Evolutionary conservation across 2,113 vertebrate species (phyloP), one percentile per base, ranked within the genome.

Genomic region (Vidua macroura): DNA sequence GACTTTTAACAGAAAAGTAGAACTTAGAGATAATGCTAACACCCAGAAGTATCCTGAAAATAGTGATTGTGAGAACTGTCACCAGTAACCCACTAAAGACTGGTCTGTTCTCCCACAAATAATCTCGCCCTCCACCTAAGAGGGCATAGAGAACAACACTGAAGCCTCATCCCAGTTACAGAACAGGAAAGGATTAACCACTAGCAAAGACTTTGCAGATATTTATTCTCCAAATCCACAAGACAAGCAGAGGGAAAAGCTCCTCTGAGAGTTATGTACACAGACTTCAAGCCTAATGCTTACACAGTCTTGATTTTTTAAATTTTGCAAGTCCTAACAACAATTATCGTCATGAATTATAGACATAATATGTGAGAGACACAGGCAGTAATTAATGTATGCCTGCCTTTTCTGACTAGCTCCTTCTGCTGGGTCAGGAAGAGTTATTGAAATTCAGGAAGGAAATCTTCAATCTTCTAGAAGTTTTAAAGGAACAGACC

Each of bases 291-390:
- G 46, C 67, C 77, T 80, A 77, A 66, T 30, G 85, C 80, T 97
- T 95, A 82, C 51, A 90, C 15, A 87, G 93, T 80, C 88, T 94
- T 89, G 90, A 78, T 91, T 89, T 88, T 92, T 92, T 93, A 76
- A 93, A 91, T 94, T 84, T 64, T 27, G 60, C 76, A 82, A 92
- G 93, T 82, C 53, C 83, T 63, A 91, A 81, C 69, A 94, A 96
- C 95, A 97, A 97, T 97, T 96, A 96, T 94, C 73, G 87, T 85
- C 86, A 72, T 96, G 97, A 98, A 88, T 97, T 97, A 93, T 95
- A 95, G 91, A 94, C 70, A 67, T 39, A 95, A 77, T 95, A 97
- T 96, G 93, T n/a, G n/a, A 93, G 74, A 96, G 75, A 88, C 22
- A 68, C 64, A 92, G 94, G 94, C 94, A 92, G 94, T 97, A 96